A percentile compares a stretch with the other conserved stretches of the same genome.
These are phyloP conservation scores for Autographa gamma DNA, from an alignment of 2,888 invertebrate species.

Conservation along the genomic window DNA sequence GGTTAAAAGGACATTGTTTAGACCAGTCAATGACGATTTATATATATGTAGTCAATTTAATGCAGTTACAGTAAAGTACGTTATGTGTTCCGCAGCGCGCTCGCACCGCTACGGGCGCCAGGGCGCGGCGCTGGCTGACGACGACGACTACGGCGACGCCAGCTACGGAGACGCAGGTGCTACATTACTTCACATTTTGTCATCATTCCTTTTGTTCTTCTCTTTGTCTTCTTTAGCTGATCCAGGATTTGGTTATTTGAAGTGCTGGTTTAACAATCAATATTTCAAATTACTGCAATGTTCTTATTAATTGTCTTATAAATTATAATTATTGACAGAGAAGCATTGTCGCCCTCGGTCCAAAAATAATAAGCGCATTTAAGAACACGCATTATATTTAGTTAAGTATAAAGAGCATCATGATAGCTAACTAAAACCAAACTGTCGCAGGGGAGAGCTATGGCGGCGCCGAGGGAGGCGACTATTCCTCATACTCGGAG, in stretches of 20 bases:
- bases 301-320: no score
- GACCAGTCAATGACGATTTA: no score
- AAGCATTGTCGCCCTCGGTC: no score
- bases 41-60: no score
- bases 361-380: no score
- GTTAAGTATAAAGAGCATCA: no score
- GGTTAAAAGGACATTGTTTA: no score
- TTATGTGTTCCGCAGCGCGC: conserved; percentile 88
- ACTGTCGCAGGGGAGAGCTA: conserved; percentile 80
- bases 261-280: no score
- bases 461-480: conserved; percentile 82
- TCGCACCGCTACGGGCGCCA: conserved; percentile 97
- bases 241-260: no score
- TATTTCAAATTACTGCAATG: no score
- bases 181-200: neutral
- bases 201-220: neutral
- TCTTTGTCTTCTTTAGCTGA: no score
- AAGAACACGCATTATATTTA: neutral
- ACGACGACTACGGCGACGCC: conserved; percentile 88
- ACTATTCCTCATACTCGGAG: conserved; percentile 82
- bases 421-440: neutral
- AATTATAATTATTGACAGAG: no score
- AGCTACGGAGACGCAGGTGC: conserved; percentile 72
- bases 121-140: conserved; percentile 91
- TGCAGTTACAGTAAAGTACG: neutral